phyloP scores from a whole-genome alignment of 2,888 invertebrate species.

The Germaria angustata region DNA sequence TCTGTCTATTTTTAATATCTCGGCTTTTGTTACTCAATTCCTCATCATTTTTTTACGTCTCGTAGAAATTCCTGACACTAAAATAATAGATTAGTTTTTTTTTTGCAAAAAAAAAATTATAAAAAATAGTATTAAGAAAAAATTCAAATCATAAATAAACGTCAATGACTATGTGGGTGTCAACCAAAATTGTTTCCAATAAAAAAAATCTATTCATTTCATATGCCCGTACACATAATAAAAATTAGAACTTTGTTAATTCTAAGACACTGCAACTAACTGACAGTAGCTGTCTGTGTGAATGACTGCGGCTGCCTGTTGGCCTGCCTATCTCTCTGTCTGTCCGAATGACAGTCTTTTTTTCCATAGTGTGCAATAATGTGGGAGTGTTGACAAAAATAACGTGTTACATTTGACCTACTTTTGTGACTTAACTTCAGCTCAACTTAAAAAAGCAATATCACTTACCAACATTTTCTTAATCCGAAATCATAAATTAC shows the following conservation, averaged over 20 bases:
- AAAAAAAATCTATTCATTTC: not conserved
- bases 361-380: constrained; percentile 30
- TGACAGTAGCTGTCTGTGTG: constrained; percentile 37
- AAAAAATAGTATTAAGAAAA: not conserved
- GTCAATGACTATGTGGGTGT: constrained; percentile 55
- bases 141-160: constrained; percentile 22
- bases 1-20: too few species aligned
- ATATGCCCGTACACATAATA: not conserved
- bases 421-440: constrained; percentile 37
- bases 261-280: constrained; percentile 15
- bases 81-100: not conserved
- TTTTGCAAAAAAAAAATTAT: not conserved
- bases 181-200: constrained; percentile 47
- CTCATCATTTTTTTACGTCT: not conserved
- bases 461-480: constrained; percentile 24
- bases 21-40: not conserved
- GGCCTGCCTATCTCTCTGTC: constrained; percentile 15
- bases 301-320: not conserved
- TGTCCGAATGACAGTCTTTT: not conserved
- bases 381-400: constrained; percentile 63
- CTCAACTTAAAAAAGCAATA: constrained; percentile 23
- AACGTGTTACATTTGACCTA: constrained; percentile 65
- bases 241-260: constrained; percentile 25
- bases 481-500: constrained; percentile 43
- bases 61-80: not conserved